Percentiles rank a stretch among this genome's conserved stretches.
These are phyloP conservation scores for Acestrorhynchus altus DNA, from an alignment of 2,797 vertebrate genomes.

Conservation along the genomic window DNA sequence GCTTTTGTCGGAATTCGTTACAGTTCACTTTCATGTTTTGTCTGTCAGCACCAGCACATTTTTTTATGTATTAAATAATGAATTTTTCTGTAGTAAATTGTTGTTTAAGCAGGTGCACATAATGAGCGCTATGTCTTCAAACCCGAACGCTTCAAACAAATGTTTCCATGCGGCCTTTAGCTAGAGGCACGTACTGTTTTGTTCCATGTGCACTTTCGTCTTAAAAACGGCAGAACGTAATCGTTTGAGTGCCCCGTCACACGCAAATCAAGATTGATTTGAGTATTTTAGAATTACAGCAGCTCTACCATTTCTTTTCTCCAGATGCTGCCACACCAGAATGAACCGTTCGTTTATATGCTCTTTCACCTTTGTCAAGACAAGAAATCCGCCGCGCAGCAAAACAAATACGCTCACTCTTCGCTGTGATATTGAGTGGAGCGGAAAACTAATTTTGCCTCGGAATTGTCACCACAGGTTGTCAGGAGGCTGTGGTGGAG, in stretches of 20 bases:
- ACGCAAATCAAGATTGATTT: slow-evolving; percentile 50
- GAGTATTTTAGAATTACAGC: slow-evolving; percentile 32
- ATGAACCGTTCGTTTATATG: slow-evolving; percentile 57
- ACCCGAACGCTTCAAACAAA: background rate
- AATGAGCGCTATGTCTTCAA: background rate
- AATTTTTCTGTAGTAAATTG: background rate
- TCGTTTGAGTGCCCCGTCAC: slow-evolving; percentile 26
- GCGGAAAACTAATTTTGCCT: slow-evolving; percentile 51
- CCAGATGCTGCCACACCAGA: slow-evolving; percentile 36
- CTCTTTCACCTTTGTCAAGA: slow-evolving; percentile 43
- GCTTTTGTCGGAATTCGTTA: background rate
- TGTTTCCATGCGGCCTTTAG: background rate
- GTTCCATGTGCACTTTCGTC: slow-evolving; percentile 26
- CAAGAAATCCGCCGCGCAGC: slow-evolving; percentile 42
- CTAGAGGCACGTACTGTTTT: background rate
- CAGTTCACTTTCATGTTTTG: background rate
- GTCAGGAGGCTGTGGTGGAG: slow-evolving; percentile 42
- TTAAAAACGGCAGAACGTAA: slow-evolving; percentile 22
- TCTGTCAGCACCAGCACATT: background rate
- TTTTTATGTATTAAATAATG: background rate
- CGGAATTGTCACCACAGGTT: slow-evolving; percentile 46
- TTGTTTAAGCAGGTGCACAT: background rate
- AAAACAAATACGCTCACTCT: slow-evolving; percentile 50
- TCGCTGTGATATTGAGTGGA: slow-evolving; percentile 42
- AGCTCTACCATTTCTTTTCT: slow-evolving; percentile 30